Conservation (phyloP, 2,888 invertebrate genomes). For the Platycheirus albimanus region DNA sequence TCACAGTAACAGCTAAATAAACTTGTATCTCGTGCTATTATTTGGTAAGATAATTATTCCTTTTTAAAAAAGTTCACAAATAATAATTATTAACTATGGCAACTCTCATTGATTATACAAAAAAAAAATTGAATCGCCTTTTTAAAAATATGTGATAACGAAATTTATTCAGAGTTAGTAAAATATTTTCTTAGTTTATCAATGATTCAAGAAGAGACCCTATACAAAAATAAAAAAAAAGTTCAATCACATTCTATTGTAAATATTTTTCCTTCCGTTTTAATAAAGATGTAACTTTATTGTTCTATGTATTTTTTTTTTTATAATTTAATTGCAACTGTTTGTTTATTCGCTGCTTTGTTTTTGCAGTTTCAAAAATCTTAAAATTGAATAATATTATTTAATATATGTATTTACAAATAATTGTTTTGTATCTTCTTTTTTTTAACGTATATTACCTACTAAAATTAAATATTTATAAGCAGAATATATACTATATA, state of each 20-base stretch:
- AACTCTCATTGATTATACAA: slow-evolving; percentile 13
- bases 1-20: slow-evolving; percentile 15
- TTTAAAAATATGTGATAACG: slow-evolving; percentile 68
- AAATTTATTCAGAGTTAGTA: slow-evolving; percentile 55
- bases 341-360: not conserved
- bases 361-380: slow-evolving; percentile 3
- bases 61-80: not conserved
- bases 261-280: slow-evolving; percentile 26
- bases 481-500: slow-evolving; percentile 30
- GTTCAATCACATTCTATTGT: slow-evolving; percentile 55
- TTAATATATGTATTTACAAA: slow-evolving; percentile 24
- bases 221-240: slow-evolving; percentile 18
- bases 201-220: not conserved
- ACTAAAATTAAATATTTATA: slow-evolving; percentile 37
- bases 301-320: not conserved
- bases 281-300: not conserved
- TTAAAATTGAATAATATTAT: slow-evolving; percentile 25
- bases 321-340: slow-evolving; percentile 35
- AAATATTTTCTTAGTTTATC: slow-evolving; percentile 10
- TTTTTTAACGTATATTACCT: slow-evolving; percentile 16
- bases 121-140: slow-evolving; percentile 56
- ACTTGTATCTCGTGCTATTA: slow-evolving; percentile 32
- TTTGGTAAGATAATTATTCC: not conserved
- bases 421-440: slow-evolving; percentile 43
- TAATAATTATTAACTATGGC: too few species aligned